Base-by-base conservation (phyloP, 2,888 invertebrate genomes). In the Lasioglossum marginatum region DNA sequence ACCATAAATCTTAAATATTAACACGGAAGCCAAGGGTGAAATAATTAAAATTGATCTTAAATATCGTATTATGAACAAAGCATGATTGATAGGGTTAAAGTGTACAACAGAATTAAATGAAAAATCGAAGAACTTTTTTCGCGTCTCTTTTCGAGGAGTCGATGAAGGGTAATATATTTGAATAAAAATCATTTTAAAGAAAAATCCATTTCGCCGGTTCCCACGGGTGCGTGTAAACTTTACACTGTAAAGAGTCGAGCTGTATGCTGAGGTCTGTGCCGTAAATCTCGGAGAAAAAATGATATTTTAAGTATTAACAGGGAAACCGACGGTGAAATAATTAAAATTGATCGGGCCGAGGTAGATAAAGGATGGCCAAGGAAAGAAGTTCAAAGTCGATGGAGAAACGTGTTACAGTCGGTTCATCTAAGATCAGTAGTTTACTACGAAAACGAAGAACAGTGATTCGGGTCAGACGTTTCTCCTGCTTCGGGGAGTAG, bases 361-460 rank as follows among this genome's bases (percentile, higher is more conserved):
- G 71, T 16, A 23, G 12, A 34, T 37, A 19, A 60, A 72, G 57
- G 71, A 60, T 76, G 31, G 71, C 19, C 27, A 43, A 27, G 79
- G 74, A 74, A 40, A 66, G 81, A 70, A 45, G 70, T 73, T 70
- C 19, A 43, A 57, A 66, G 78, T 79, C 77, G 77, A 82, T 71
- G 48, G 37, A 63, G 81, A 63, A 81, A 74, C 85, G 80, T 84
- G 77, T 86, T 86, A 79, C 81, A 68, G 77, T 82, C 74, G 79
- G 70, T 71, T 85, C 79, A 66, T 80, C 74, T n/a, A 34, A 79
- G 76, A 87, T 78, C 81, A 68, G 82, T 85, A 82, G 90, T 87
- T 89, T 83, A 81, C 78, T 78, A 73, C 81, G 88, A 87, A 87
- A 91, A 91, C 85, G 87, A 90, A 87, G 87, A 91, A 87, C 90